Conservation (phyloP, 2,113 vertebrate species). For the Pachypanchax playfairii region DNA sequence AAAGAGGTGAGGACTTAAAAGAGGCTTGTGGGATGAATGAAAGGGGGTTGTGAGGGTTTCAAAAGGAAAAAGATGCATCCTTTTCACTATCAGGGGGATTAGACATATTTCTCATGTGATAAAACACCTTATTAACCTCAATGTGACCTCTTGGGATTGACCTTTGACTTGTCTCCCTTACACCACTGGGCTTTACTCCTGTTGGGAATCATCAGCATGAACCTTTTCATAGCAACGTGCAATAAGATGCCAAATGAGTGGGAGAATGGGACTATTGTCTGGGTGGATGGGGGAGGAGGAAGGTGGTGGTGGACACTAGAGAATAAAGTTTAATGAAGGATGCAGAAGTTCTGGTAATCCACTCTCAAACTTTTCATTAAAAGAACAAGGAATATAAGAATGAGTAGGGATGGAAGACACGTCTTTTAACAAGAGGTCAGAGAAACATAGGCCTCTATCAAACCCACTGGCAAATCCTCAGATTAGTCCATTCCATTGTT, state of each 20-base stretch:
- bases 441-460: constrained; percentile 72
- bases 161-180: constrained; percentile 73
- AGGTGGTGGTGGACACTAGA: constrained; percentile 28
- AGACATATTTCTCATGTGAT: constrained; percentile 75
- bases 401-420: constrained; percentile 58
- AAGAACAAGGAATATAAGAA: constrained; percentile 51
- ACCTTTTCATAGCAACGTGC: constrained; percentile 55
- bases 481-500: constrained; percentile 77
- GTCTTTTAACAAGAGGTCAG: constrained; percentile 75
- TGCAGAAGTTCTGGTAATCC: constrained; percentile 72
- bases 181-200: constrained; percentile 47
- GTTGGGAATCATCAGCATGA: constrained; percentile 57
- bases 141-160: constrained; percentile 70
- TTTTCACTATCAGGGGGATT: constrained; percentile 77
- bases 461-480: constrained; percentile 74
- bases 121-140: constrained; percentile 77
- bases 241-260: constrained; percentile 38
- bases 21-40: constrained; percentile 24
- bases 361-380: constrained; percentile 65
- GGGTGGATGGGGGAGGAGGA: too few relatives aligned
- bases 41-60: constrained; percentile 50
- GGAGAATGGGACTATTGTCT: constrained; percentile 55
- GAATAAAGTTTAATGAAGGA: constrained; percentile 77
- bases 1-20: constrained; percentile 60
- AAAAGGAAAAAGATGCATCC: constrained; percentile 66